Conservation (phyloP, 2,797 vertebrate genomes). For the Characodon lateralis region DNA sequence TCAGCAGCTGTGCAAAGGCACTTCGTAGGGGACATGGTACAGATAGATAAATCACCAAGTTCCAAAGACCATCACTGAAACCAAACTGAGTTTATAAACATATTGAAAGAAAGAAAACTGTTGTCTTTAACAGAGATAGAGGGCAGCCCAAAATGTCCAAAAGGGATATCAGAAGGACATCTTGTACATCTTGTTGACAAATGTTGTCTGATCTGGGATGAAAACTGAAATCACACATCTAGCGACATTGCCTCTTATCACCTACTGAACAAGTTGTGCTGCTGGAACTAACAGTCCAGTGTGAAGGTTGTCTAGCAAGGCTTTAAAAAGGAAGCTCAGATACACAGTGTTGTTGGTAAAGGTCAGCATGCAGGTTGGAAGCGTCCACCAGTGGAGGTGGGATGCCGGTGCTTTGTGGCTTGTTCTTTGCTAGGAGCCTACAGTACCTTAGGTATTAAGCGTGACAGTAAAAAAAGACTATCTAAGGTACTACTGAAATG, state of each 20-base stretch:
- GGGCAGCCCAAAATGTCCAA: too few relatives aligned
- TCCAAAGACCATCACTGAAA: too few relatives aligned
- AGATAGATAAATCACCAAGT: too few relatives aligned
- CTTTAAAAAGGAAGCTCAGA: neutral
- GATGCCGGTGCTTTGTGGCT: neutral
- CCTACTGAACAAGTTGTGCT: neutral
- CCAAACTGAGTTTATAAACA: too few relatives aligned
- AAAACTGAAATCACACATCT: neutral
- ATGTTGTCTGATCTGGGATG: neutral
- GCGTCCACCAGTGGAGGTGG: neutral
- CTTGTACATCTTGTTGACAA: neutral
- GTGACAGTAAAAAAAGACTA: neutral
- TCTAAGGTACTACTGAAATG: too few relatives aligned
- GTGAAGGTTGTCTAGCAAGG: neutral
- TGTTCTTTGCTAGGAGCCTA: neutral
- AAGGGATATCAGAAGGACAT: too few relatives aligned
- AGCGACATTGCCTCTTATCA: neutral
- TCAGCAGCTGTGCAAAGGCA: too few relatives aligned
- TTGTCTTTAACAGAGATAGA: too few relatives aligned
- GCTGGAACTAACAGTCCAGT: neutral
- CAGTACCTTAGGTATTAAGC: neutral
- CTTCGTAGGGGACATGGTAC: too few relatives aligned
- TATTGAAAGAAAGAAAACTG: too few relatives aligned
- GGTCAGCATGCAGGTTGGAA: neutral
- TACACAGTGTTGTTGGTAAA: neutral